Percentiles rank a stretch among this genome's conserved stretches.
Conservation (phyloP, 2,888 invertebrate genomes). For the Chydorus sphaericus region DNA sequence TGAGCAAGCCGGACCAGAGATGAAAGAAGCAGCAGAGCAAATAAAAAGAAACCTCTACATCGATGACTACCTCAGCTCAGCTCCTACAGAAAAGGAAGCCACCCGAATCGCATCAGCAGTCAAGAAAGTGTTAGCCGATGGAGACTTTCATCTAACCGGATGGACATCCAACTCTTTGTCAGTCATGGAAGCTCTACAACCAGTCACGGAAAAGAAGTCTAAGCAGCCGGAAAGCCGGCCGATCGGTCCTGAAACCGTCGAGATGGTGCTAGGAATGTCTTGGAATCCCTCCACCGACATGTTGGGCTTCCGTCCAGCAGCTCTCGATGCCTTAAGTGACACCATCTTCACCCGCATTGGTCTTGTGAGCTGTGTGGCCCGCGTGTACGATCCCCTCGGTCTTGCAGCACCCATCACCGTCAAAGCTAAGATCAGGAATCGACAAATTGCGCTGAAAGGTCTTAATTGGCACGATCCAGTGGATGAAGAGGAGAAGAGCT, state of each 20-base stretch:
- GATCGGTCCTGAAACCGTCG: not conserved
- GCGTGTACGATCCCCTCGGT: not conserved
- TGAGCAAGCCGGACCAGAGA: not conserved
- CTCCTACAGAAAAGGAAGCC: not conserved
- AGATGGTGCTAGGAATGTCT: not conserved
- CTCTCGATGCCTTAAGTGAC: not conserved
- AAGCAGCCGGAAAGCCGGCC: not conserved
- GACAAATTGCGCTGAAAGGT: not conserved
- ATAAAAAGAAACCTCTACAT: not conserved
- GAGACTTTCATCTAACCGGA: conserved; percentile 1
- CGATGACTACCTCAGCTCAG: not conserved
- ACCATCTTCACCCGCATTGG: conserved; percentile 2
- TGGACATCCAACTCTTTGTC: not conserved
- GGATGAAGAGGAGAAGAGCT: not conserved
- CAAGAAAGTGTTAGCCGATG: not conserved
- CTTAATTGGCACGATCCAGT: not conserved
- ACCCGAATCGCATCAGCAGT: not conserved
- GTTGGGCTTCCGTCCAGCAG: not conserved
- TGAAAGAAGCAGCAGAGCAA: not conserved
- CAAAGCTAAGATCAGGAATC: conserved; percentile 13
- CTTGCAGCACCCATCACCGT: conserved; percentile 9
- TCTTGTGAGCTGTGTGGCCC: not conserved
- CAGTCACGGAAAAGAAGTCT: not conserved
- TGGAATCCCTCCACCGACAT: not conserved
- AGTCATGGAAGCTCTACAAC: not conserved